A percentile compares a stretch with the other conserved stretches of the same genome.
phyloP scores from a whole-genome alignment of 2,888 invertebrate genomes.

The Atethmia centrago region DNA sequence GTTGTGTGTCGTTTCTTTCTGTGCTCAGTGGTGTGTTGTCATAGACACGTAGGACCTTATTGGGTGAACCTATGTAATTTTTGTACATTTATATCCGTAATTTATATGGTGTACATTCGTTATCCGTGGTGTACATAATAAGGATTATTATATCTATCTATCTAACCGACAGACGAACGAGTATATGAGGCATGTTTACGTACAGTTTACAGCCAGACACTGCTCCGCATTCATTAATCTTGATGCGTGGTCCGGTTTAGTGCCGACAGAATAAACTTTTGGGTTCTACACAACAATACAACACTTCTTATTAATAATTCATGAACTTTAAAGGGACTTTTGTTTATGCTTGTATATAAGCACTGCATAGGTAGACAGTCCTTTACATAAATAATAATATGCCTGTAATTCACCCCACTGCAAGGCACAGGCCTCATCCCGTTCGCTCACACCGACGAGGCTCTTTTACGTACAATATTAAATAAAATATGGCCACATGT shows the following conservation, averaged over 20 bases:
- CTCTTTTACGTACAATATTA: constrained; percentile 15
- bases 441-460: not conserved
- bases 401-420: not conserved
- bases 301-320: constrained; percentile 35
- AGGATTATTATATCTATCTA: not conserved
- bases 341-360: constrained; percentile 9
- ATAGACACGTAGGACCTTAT: too few relatives aligned
- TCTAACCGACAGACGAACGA: not conserved
- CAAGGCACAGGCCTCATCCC: not conserved
- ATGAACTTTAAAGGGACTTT: constrained; percentile 22
- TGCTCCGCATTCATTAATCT: constrained; percentile 26
- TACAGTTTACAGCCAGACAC: not conserved
- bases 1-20: too few relatives aligned
- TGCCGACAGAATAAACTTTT: constrained; percentile 30
- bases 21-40: too few relatives aligned
- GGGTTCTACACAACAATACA: constrained; percentile 31
- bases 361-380: constrained; percentile 2
- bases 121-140: not conserved
- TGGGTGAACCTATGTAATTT: not conserved
- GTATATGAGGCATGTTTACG: constrained; percentile 4
- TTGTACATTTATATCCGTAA: not conserved
- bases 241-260: constrained; percentile 4
- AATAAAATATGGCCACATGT: constrained; percentile 27
- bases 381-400: constrained; percentile 23
- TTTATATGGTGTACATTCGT: not conserved